These are phyloP conservation scores for Cerastoderma edule DNA, from an alignment of 2,888 invertebrate genomes.

Conservation along the genomic window DNA sequence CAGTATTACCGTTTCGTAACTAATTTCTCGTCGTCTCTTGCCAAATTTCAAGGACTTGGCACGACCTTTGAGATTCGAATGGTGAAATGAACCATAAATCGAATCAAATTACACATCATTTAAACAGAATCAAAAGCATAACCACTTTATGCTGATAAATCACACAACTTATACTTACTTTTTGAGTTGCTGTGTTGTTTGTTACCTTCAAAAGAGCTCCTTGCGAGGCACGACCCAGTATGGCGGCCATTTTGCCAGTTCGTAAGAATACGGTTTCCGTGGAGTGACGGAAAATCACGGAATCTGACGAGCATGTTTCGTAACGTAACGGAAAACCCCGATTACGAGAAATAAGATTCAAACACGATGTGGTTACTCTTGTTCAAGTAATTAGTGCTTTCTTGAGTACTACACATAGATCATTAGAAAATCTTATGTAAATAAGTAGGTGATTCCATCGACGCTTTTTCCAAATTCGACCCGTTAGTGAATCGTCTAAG, in stretches of 20 bases:
- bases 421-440: too few relatives aligned
- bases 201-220: slow-evolving; percentile 72
- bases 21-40: not conserved
- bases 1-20: not conserved
- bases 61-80: slow-evolving; percentile 15
- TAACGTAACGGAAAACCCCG: not conserved
- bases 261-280: not conserved
- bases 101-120: not conserved
- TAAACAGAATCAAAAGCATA: not conserved
- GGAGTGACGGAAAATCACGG: slow-evolving; percentile 79
- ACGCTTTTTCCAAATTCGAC: too few relatives aligned
- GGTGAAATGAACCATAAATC: not conserved
- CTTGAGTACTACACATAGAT: too few relatives aligned
- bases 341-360: too few relatives aligned
- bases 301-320: not conserved
- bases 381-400: too few relatives aligned
- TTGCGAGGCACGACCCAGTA: slow-evolving; percentile 73
- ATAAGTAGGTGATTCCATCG: too few relatives aligned
- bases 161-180: slow-evolving; percentile 40
- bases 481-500: too few relatives aligned
- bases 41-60: slow-evolving; percentile 37
- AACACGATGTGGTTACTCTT: too few relatives aligned
- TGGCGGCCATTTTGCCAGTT: slow-evolving; percentile 76
- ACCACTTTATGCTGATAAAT: not conserved
- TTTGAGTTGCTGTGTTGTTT: slow-evolving; percentile 26